Evolutionary conservation across 2,113 vertebrate genomes (phyloP), one percentile per base, ranked within the genome.

Genomic region (Bubo bubo): DNA sequence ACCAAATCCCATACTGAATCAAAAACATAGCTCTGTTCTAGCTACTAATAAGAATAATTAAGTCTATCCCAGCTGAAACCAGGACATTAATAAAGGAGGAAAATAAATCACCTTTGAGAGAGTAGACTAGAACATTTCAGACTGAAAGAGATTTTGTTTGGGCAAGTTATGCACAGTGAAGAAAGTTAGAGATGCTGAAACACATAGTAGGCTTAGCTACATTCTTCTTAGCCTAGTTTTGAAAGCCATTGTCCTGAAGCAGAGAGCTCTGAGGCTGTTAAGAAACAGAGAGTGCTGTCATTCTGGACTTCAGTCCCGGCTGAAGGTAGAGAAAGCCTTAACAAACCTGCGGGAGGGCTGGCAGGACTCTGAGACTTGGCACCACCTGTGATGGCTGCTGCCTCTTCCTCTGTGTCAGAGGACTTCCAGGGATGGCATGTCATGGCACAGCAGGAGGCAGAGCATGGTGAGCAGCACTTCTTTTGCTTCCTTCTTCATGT

Each of bases 401-500:
- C 39, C 5, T 59, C 60, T 68, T 86, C 30, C 45, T 74, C 52
- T 83, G 7, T 27, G 17, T 13, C 20, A 37, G 50, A 77, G n/a
- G 12, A n/a, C 52, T 79, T 62, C 34, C 27, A 75, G 22, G n/a
- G 4, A 7, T 75, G n/a, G 35, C 23, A 80, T 0, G 4, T 37
- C 28, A 63, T 6, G 24, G 13, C 41, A 52, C 20, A 58, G 66
- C 15, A 67, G 52, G 24, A 88, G 60, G 12, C 41, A 90, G 18
- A n/a, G 10, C 2, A 0, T 19, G 21, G 21, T 49, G 9, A 86
- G 4, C 19, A 58, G 28, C 27, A 20, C 3, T 7, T 66, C 10
- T 75, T 73, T 32, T 66, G 7, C 55, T 87, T 77, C 41, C 63
- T 70, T 90, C 37, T 70, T 92, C 22, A 26, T 4, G 84, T 74